Evolutionary conservation across 2,113 vertebrate species (phyloP).

Genomic region (Cacatua alba): DNA sequence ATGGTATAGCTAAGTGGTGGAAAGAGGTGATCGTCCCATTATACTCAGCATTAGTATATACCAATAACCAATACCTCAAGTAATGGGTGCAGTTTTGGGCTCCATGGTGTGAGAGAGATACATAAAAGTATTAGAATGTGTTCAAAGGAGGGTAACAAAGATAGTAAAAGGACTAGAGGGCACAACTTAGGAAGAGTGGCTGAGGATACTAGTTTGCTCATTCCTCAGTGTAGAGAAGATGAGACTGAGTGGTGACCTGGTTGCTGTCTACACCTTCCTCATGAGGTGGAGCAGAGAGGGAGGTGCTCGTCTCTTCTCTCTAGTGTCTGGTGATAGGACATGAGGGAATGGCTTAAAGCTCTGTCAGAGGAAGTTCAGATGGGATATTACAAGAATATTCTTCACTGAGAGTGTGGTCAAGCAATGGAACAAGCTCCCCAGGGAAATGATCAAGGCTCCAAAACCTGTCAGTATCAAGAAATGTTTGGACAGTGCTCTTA

Average conservation of each 20-base stretch:
- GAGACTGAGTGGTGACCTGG: not conserved
- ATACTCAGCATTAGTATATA: too few relatives aligned
- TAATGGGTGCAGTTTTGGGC: not conserved
- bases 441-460: not conserved
- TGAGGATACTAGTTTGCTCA: not conserved
- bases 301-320: not conserved
- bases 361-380: not conserved
- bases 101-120: not conserved
- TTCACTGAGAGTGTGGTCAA: not conserved
- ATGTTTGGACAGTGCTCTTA: not conserved
- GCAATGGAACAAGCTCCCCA: not conserved
- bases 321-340: accelerated
- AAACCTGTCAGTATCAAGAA: not conserved
- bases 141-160: not conserved
- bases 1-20: accelerated
- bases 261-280: not conserved
- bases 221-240: not conserved
- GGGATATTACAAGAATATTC: not conserved
- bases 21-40: not conserved
- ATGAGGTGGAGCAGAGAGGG: accelerated
- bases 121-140: not conserved
- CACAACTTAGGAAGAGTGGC: not conserved
- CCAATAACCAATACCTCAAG: not conserved
- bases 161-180: not conserved
- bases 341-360: not conserved